Conservation (phyloP, 2,888 invertebrate genomes). For the Tortricodes alternella region DNA sequence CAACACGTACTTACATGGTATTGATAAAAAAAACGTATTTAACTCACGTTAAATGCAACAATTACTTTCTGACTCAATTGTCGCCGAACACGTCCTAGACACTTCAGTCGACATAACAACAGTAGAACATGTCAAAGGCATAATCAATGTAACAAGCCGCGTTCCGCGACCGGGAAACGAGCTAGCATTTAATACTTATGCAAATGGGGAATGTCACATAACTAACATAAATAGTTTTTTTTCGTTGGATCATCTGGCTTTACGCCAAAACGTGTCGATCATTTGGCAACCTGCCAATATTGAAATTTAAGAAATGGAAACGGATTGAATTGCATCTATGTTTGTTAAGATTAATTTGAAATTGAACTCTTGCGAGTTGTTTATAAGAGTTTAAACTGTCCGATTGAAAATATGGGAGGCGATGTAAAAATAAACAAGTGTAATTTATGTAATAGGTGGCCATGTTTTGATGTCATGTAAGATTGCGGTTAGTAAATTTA, state of each 20-base stretch:
- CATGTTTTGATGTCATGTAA: constrained; percentile 15
- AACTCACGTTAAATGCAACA: no score
- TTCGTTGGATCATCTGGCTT: constrained; percentile 60
- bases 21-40: no score
- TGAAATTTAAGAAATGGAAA: constrained; percentile 66
- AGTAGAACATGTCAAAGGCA: background rate
- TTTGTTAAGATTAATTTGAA: constrained; percentile 1
- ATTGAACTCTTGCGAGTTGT: background rate
- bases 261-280: constrained; percentile 67
- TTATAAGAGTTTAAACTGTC: background rate
- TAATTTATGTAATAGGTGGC: constrained; percentile 9
- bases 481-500: background rate
- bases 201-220: constrained; percentile 34
- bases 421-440: constrained; percentile 2
- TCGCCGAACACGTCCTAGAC: no score
- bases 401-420: background rate
- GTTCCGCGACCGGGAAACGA: background rate
- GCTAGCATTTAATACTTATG: constrained; percentile 13
- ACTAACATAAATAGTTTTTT: constrained; percentile 31
- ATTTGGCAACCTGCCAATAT: constrained; percentile 64
- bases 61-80: no score
- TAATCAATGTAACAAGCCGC: background rate
- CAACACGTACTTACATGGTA: no score
- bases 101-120: background rate
- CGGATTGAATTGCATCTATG: constrained; percentile 41